Conservation (phyloP, 1,140 invertebrate genomes). For the Brachionus manjavacas region DNA sequence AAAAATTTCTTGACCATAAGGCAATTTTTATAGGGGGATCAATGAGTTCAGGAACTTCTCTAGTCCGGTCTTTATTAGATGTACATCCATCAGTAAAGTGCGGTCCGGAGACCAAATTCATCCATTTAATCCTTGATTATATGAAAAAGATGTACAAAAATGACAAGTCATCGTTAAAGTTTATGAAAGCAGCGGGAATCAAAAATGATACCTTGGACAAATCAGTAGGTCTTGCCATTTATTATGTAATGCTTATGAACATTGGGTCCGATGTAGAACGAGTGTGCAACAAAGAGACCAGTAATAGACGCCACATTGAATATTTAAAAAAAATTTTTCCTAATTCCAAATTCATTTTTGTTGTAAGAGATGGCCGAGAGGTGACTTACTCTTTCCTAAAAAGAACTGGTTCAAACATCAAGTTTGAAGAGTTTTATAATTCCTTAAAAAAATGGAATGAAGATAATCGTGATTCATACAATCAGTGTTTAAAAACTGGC, state of each 20-base stretch:
- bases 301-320: neutral
- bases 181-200: slow-evolving; percentile 63
- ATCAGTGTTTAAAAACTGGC: neutral
- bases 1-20: neutral
- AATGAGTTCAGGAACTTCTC: slow-evolving; percentile 87
- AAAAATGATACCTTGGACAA: neutral
- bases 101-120: slow-evolving; percentile 88
- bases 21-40: slow-evolving; percentile 69
- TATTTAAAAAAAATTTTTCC: neutral
- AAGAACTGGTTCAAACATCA: neutral
- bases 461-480: neutral
- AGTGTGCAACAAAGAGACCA: neutral
- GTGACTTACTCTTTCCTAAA: neutral
- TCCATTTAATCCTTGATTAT: slow-evolving; percentile 58
- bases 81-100: slow-evolving; percentile 93
- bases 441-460: neutral
- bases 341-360: neutral
- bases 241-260: neutral
- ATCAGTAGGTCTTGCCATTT: slow-evolving; percentile 64
- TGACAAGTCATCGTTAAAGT: slow-evolving; percentile 84
- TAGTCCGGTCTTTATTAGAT: slow-evolving; percentile 95
- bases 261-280: neutral
- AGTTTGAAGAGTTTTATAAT: neutral
- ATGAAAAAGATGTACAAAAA: slow-evolving; percentile 70
- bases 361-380: neutral